Percentiles rank a stretch among this genome's conserved stretches.
phyloP scores from a whole-genome alignment of 1,140 invertebrate genomes.

The Tetramorium alpestre region DNA sequence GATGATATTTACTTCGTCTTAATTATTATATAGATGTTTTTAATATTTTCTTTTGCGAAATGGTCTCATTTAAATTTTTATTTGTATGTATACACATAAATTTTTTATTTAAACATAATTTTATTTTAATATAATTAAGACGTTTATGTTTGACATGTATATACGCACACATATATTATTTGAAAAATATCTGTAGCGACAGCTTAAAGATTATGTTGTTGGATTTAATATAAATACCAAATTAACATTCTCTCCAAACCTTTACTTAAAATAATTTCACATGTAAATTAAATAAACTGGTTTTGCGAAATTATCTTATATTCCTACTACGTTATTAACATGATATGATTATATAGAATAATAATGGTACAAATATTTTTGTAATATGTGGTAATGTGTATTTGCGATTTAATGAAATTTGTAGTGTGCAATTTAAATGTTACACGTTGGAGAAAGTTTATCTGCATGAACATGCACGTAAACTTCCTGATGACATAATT shows the following conservation, averaged over 20 bases:
- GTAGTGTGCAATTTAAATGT: slow-evolving; percentile 36
- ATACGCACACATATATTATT: not conserved
- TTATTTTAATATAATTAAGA: not conserved
- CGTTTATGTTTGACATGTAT: not conserved
- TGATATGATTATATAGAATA: slow-evolving; percentile 1
- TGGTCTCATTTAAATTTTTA: not conserved
- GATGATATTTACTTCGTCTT: not conserved
- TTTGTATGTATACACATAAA: not conserved
- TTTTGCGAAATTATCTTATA: slow-evolving; percentile 26
- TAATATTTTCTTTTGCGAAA: not conserved
- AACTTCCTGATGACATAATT: slow-evolving; percentile 64
- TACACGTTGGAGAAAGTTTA: slow-evolving; percentile 61
- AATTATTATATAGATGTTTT: slow-evolving; percentile 1
- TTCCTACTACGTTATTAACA: not conserved
- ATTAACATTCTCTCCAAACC: not conserved
- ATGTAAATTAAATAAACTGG: not conserved
- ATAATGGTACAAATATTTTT: slow-evolving; percentile 25
- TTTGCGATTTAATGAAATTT: slow-evolving; percentile 36
- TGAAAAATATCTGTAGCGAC: not conserved
- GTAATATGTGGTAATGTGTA: slow-evolving; percentile 9
- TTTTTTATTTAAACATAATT: not conserved
- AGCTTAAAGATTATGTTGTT: not conserved
- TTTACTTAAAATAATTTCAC: not conserved
- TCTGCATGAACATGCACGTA: slow-evolving; percentile 1
- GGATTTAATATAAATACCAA: not conserved